A percentile compares a stretch with the other conserved stretches of the same genome.
Evolutionary conservation across 2,888 invertebrate species (phyloP).

Genomic region (Orthonevra nobilis): DNA sequence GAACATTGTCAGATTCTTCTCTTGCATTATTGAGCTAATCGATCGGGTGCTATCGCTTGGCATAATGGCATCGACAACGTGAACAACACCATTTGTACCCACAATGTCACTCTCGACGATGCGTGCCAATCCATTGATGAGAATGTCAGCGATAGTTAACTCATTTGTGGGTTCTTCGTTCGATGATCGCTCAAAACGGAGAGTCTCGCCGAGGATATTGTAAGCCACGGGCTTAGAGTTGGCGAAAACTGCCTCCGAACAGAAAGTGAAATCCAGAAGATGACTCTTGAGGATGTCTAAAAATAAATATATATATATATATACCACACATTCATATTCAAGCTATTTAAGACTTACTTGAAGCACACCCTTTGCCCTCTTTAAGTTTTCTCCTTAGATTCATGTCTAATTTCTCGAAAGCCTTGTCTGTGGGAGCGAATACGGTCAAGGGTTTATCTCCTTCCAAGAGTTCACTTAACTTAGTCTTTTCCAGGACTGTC

Average conservation of each 20-base stretch:
- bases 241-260: constrained; percentile 82
- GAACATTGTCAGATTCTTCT: constrained; percentile 84
- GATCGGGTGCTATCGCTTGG: constrained; percentile 83
- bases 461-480: constrained; percentile 82
- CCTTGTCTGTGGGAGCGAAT: constrained; percentile 85
- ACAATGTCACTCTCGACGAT: constrained; percentile 83
- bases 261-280: constrained; percentile 85
- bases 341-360: constrained; percentile 81
- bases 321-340: background rate
- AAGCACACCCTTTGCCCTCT: constrained; percentile 83
- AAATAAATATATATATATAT: constrained; percentile 14
- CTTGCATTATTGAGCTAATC: constrained; percentile 81
- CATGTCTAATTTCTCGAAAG: constrained; percentile 83
- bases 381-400: constrained; percentile 81
- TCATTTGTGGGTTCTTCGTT: constrained; percentile 81
- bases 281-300: constrained; percentile 85
- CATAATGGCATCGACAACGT: constrained; percentile 85
- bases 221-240: constrained; percentile 78
- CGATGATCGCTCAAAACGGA: constrained; percentile 79
- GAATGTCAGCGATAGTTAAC: constrained; percentile 81
- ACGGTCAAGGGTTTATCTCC: constrained; percentile 83
- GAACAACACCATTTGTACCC: constrained; percentile 87
- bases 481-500: constrained; percentile 82
- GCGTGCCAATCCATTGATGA: constrained; percentile 83
- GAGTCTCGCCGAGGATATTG: constrained; percentile 78